These are phyloP conservation scores for Phalera bucephala DNA, from an alignment of 2,888 invertebrate species.

Conservation along the genomic window DNA sequence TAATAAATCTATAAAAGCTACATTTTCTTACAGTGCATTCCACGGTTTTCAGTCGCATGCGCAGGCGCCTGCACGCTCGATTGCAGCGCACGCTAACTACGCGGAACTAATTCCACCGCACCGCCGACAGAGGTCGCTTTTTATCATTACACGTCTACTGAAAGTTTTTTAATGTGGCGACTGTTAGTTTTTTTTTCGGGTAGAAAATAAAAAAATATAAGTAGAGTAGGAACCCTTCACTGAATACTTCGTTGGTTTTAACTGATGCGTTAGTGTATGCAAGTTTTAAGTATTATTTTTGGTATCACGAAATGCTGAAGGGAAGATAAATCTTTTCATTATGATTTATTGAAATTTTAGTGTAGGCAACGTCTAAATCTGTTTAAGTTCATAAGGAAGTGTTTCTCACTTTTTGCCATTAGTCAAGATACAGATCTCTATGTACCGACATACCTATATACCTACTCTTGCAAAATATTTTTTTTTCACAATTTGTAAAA, in stretches of 20 bases:
- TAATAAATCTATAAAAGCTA: too few species aligned
- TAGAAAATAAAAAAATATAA: neutral
- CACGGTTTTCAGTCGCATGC: constrained; percentile 25
- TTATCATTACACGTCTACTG: constrained; percentile 51
- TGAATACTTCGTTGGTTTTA: constrained; percentile 16
- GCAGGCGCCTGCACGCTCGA: constrained; percentile 59
- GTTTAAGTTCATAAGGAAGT: too few species aligned
- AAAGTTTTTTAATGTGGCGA: constrained; percentile 42
- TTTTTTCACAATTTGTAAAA: too few species aligned
- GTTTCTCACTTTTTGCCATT: too few species aligned
- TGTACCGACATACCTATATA: too few species aligned
- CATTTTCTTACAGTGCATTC: constrained; percentile 1
- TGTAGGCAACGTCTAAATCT: too few species aligned
- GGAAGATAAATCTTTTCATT: too few species aligned
- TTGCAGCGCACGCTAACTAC: constrained; percentile 61
- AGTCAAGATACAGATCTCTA: too few species aligned
- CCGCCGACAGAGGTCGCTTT: constrained; percentile 52
- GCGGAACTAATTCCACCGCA: constrained; percentile 72
- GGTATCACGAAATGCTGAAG: too few species aligned
- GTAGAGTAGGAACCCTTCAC: constrained; percentile 19
- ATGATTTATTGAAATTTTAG: too few species aligned
- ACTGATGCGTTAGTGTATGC: constrained; percentile 10
- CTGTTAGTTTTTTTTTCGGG: constrained; percentile 11
- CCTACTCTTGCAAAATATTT: too few species aligned
- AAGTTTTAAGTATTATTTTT: too few species aligned